Evolutionary conservation across 2,888 invertebrate genomes (phyloP).

Genomic region (Germaria angustata): DNA sequence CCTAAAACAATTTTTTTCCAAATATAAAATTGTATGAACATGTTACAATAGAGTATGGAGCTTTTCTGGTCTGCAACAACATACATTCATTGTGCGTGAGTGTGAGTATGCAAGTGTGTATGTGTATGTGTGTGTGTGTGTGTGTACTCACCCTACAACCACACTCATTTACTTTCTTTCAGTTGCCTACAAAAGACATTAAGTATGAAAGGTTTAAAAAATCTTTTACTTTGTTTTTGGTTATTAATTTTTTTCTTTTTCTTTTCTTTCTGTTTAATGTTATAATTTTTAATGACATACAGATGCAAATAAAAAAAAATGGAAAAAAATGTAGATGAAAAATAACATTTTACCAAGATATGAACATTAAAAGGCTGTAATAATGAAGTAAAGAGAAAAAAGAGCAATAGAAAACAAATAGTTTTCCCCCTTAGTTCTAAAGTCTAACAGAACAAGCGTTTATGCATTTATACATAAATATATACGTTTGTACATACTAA

Average conservation of each 20-base stretch:
- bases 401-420: conserved; percentile 38
- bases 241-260: conserved; percentile 22
- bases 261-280: conserved; percentile 48
- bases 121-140: background rate
- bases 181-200: conserved; percentile 36
- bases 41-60: conserved; percentile 33
- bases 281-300: conserved; percentile 65
- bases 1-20: background rate
- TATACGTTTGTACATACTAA: background rate
- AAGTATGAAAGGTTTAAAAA: conserved; percentile 6
- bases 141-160: background rate
- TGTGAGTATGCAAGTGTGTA: background rate
- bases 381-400: conserved; percentile 20
- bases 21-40: conserved; percentile 2
- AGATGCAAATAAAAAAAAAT: conserved; percentile 32
- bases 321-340: conserved; percentile 14
- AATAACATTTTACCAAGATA: conserved; percentile 37
- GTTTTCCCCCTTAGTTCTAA: conserved; percentile 8
- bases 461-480: background rate
- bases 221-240: conserved; percentile 45
- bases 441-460: conserved; percentile 9
- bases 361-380: conserved; percentile 29
- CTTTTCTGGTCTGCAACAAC: conserved; percentile 54
- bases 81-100: conserved; percentile 41
- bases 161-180: background rate